A percentile compares a stretch with the other conserved stretches of the same genome.
These are phyloP conservation scores for Falcunculus frontatus DNA, from an alignment of 2,113 vertebrate species.

Conservation along the genomic window DNA sequence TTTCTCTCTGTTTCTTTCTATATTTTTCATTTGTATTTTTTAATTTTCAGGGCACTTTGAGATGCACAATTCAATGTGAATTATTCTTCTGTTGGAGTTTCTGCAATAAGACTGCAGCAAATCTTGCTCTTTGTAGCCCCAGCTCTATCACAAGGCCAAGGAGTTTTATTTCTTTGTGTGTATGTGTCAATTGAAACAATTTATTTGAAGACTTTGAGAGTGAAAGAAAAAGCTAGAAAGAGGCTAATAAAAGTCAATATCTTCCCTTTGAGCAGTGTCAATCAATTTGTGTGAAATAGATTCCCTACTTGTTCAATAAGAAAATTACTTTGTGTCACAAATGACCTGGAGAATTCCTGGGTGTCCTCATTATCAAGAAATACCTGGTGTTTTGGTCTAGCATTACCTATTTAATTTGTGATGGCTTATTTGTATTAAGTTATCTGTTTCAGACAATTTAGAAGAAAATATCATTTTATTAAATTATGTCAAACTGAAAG, in stretches of 20 bases:
- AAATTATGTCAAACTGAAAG: not conserved
- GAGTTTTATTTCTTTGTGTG: not conserved
- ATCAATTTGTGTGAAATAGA: constrained; percentile 25
- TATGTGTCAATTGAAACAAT: not conserved
- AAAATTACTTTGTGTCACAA: not conserved
- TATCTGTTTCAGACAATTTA: not conserved
- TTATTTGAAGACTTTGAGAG: not conserved
- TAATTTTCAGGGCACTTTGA: not conserved
- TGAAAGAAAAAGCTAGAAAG: not conserved
- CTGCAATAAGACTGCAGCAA: not conserved
- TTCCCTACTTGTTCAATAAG: not conserved
- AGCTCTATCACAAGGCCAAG: not conserved
- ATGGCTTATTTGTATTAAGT: not conserved
- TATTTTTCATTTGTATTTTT: not conserved
- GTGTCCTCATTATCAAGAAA: constrained; percentile 22
- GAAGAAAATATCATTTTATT: not conserved
- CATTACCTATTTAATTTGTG: not conserved
- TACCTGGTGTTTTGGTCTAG: not conserved
- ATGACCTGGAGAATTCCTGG: not conserved
- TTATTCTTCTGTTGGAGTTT: not conserved
- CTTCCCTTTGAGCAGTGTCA: not conserved
- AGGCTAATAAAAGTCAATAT: constrained; percentile 45
- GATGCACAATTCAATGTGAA: not conserved
- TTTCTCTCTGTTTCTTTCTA: not conserved
- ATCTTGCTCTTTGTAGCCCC: not conserved